Conservation (phyloP, 2,113 vertebrate species). For the Pseudonaja textilis region DNA sequence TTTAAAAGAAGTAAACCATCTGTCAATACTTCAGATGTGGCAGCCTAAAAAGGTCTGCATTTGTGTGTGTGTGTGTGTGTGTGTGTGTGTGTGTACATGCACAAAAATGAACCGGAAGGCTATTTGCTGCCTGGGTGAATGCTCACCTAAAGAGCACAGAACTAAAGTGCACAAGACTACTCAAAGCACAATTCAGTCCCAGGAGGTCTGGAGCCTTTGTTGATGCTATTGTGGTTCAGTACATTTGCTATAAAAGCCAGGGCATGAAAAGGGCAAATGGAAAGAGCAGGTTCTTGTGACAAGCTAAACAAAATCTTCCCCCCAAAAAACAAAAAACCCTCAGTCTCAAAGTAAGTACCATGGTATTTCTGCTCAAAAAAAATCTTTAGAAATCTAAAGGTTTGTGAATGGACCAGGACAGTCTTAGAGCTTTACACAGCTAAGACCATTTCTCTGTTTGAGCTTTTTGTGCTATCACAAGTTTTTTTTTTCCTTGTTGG, state of each 20-base stretch:
- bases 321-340: no score
- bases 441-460: neutral
- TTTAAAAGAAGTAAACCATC: neutral
- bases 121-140: neutral
- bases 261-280: neutral
- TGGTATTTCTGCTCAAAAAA: no score
- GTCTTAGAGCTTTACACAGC: neutral
- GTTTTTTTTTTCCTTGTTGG: neutral
- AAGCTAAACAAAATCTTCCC: neutral
- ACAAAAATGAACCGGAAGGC: neutral
- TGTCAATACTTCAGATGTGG: neutral
- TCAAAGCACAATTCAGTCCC: neutral
- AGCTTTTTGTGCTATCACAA: neutral
- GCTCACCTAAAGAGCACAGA: neutral
- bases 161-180: neutral
- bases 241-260: neutral
- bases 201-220: neutral
- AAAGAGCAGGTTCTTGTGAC: neutral
- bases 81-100: no score
- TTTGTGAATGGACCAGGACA: neutral
- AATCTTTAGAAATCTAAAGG: neutral
- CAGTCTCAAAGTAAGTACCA: no score
- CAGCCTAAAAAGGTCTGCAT: neutral
- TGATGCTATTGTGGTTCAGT: slow-evolving; percentile 3
- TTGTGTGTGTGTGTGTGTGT: neutral